A percentile compares a stretch with the other conserved stretches of the same genome.
Conservation (phyloP, 2,797 vertebrate genomes). For the Perodicticus potto region DNA sequence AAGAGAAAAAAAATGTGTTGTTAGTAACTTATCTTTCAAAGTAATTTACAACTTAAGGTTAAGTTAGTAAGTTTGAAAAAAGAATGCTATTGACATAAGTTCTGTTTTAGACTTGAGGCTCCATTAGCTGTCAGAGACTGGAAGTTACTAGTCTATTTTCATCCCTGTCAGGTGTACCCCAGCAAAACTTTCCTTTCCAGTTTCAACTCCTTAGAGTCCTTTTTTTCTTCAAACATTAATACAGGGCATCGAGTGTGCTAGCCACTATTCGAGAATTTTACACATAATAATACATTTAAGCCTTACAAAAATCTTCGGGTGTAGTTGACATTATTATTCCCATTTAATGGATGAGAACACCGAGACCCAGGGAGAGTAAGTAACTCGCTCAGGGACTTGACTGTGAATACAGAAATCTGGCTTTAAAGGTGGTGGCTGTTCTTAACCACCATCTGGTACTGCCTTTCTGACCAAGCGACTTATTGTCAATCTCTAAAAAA, state of each 20-base stretch:
- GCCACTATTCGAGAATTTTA: neutral
- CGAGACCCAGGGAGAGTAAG: neutral
- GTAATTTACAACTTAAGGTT: neutral
- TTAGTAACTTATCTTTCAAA: neutral
- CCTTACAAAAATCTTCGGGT: neutral
- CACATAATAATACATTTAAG: neutral
- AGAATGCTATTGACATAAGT: neutral
- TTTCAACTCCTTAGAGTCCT: neutral
- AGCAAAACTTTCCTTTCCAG: neutral
- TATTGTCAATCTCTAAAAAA: neutral
- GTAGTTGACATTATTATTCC: neutral
- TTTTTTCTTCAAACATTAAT: neutral
- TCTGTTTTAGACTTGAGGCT: neutral
- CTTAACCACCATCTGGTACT: neutral
- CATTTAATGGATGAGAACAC: neutral
- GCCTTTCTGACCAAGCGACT: neutral
- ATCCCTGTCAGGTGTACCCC: no score
- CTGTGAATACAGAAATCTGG: neutral
- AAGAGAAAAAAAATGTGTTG: no score
- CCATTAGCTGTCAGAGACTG: neutral
- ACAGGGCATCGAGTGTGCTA: neutral
- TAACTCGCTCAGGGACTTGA: neutral
- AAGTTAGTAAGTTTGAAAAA: slow-evolving; percentile 13
- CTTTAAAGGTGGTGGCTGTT: neutral
- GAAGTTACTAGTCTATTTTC: neutral